Percentiles rank a stretch among this genome's conserved stretches.
Conservation (phyloP, 1,140 invertebrate genomes). For the Bradysia coprophila region DNA sequence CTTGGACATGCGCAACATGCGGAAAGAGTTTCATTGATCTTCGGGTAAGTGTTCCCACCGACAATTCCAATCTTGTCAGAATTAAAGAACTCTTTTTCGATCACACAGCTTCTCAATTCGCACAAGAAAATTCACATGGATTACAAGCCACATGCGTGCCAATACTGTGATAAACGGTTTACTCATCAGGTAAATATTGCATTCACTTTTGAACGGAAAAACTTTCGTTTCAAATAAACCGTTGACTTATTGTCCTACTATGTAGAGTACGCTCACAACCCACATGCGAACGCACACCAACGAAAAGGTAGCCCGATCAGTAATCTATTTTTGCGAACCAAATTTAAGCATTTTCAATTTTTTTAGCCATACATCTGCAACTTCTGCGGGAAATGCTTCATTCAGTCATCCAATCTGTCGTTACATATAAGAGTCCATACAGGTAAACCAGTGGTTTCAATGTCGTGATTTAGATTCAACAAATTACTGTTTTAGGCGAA, state of each 20-base stretch:
- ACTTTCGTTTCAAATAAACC: too few species aligned
- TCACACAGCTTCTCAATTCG: slow-evolving; percentile 25
- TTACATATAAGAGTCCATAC: slow-evolving; percentile 53
- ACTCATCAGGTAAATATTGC: too few species aligned
- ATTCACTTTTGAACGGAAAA: too few species aligned
- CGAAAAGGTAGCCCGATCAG: too few species aligned
- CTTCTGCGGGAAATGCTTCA: slow-evolving; percentile 37
- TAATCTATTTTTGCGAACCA: too few species aligned
- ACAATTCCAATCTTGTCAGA: too few species aligned
- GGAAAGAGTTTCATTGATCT: slow-evolving; percentile 18
- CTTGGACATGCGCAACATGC: slow-evolving; percentile 31
- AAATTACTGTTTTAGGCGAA: slow-evolving; percentile 21
- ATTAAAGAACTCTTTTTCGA: too few species aligned
- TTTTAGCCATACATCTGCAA: slow-evolving; percentile 41
- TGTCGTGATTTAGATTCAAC: slow-evolving; percentile 21
- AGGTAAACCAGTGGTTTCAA: slow-evolving; percentile 13
- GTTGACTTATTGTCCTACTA: too few species aligned
- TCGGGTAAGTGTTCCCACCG: too few species aligned
- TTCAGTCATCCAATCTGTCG: slow-evolving; percentile 61
- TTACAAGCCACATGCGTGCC: slow-evolving; percentile 34
- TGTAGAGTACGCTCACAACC: slow-evolving; percentile 36
- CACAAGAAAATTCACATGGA: slow-evolving; percentile 32
- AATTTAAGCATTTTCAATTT: too few species aligned
- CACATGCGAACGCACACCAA: slow-evolving; percentile 41
- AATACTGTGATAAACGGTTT: slow-evolving; percentile 32